Evolutionary conservation across 2,888 invertebrate genomes (phyloP).

Genomic region (Aphidoletes aphidimyza): DNA sequence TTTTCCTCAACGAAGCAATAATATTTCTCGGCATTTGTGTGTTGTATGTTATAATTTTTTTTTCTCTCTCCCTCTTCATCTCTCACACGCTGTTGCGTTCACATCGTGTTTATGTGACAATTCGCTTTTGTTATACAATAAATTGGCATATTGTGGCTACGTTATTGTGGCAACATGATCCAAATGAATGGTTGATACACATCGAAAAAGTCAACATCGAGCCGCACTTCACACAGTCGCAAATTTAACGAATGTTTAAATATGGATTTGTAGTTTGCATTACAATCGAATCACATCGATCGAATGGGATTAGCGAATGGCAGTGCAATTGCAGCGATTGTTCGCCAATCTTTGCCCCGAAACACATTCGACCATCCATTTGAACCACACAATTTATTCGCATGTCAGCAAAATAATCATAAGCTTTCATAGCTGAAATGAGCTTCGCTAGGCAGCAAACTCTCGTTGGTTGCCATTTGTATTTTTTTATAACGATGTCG

Average conservation of each 20-base stretch:
- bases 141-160: conserved; percentile 49
- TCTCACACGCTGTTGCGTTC: background rate
- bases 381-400: background rate
- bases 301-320: conserved; percentile 4
- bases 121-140: conserved; percentile 29
- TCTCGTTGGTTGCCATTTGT: no score
- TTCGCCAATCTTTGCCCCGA: background rate
- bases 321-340: background rate
- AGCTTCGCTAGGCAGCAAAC: no score
- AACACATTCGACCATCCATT: background rate
- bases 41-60: no score
- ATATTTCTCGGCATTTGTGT: no score
- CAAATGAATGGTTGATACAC: conserved; percentile 45
- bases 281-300: background rate
- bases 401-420: conserved; percentile 37
- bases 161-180: conserved; percentile 42
- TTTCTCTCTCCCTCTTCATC: background rate
- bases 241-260: background rate
- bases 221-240: no score
- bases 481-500: no score
- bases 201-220: conserved; percentile 42
- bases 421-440: conserved; percentile 24
- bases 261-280: conserved; percentile 45
- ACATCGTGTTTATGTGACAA: conserved; percentile 43
- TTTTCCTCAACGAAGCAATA: conserved; percentile 11